Evolutionary conservation across 1,140 invertebrate species (phyloP), one percentile per base, ranked within the genome.

Genomic region (Metopolophium dirhodum): DNA sequence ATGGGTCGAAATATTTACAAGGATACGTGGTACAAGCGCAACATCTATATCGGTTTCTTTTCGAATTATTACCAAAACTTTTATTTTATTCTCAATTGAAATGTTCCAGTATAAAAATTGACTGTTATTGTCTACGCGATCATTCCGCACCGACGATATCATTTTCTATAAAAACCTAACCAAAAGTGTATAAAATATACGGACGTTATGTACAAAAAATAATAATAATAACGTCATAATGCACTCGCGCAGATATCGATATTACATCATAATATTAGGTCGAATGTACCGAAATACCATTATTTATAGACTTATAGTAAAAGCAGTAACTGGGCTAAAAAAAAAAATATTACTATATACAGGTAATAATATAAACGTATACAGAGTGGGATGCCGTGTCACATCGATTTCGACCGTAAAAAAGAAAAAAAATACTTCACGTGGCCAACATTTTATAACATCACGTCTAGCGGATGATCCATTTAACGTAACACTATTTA

Each of bases 51-150:
- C 87, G 87, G 51, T 89, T 89, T 54, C 49, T 35, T 89, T 54
- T 51, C 87, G 49, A 89, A 89, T 89, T 89, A 54, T 89, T 89
- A 54, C 87, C 49, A 7, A 37, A 89, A 89, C n/a, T 89, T 88
- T 54, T 89, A 54, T 89, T 51, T 89, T 54, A 37, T 54, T 35
- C 35, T 37, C 87, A 23, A 89, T 54, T 30, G 87, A 54, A 89
- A 89, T 54, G 87, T 54, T 37, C 87, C 22, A 18, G 35, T 54
- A 89, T 89, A 89, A 89, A 89, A 89, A 89, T 37, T 37, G 30
- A 89, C 87, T 89, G 49, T 89, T 89, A 89, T 89, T 54, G n/a
- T 89, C 87, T 22, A n/a, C 18, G n/a, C 86, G n/a, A 87, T 87
- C 83, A 45, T 47, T 88, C 47, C 9, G 26, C 47, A 49, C 30